Base-by-base conservation (phyloP, 2,797 vertebrate genomes). In the Limnodromus scolopaceus region DNA sequence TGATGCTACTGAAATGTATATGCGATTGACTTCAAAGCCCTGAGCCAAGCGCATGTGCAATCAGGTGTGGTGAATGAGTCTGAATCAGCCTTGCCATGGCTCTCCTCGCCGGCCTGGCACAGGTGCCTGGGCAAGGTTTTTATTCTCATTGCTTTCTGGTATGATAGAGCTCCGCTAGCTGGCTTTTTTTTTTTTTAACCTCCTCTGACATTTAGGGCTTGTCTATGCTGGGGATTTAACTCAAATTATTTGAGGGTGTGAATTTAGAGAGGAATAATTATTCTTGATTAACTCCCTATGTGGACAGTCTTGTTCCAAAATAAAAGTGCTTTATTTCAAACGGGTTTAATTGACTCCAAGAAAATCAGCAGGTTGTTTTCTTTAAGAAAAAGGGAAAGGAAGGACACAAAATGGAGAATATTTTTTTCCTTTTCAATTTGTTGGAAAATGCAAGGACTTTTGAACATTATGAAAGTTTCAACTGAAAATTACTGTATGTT, bases 251-350 rank as follows among this genome's bases (percentile, higher is more conserved):
- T 0, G 86, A 95, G 89, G 78, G 93, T 84, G 93, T 94, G 89
- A 91, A 93, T 96, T 96, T 94, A 95, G 93, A 96, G 75, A 87
- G 60, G 71, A 89, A 96, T 94, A 96, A 96, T 96, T 93, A 95
- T 96, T 96, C 89, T 66, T 93, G 74, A 93, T 94, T 94, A 97
- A 71, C 92, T 92, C 71, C 92, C 93, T 38, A 22, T 39, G 75
- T 94, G 87, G 84, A 96, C 54, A 70, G 23, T 28, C 75, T 45
- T 77, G 45, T 75, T 92, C 86, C 89, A 89, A 97, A 97, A 92
- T 91, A 96, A 91, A 95, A 89, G 64, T 77, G 71, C 55, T 94
- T 91, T 91, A 45, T 91, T 95, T 92, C 36, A 87, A 80, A 83
- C 16, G 23, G 39, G 38, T 78, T 89, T 91, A 85, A 94, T 18